phyloP scores from a whole-genome alignment of 1,140 invertebrate species.

The Varroa destructor region DNA sequence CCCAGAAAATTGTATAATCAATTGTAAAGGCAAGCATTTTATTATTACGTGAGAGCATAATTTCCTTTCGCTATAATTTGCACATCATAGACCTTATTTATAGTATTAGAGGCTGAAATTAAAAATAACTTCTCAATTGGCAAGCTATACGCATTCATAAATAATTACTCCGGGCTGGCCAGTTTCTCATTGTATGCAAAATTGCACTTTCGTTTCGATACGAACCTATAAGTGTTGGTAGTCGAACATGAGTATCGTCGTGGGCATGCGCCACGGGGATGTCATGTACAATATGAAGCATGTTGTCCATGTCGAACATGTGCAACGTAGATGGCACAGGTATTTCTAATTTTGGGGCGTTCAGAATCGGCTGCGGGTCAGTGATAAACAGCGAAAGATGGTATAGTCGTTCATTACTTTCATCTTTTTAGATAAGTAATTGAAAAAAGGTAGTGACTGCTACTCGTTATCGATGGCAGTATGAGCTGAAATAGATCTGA shows the following conservation, averaged over 20 bases:
- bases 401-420: too few species aligned
- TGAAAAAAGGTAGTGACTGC: not conserved
- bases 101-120: not conserved
- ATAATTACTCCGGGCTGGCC: not conserved
- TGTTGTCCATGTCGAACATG: conserved; percentile 7
- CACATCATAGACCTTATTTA: too few species aligned
- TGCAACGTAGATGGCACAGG: conserved; percentile 4
- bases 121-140: not conserved
- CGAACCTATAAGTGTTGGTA: conserved; percentile 18
- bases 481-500: not conserved
- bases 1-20: too few species aligned
- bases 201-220: not conserved
- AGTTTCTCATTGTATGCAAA: not conserved
- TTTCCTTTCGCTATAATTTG: too few species aligned
- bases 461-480: not conserved
- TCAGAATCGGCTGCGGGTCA: not conserved
- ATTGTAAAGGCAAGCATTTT: too few species aligned
- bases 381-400: too few species aligned
- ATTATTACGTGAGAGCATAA: too few species aligned
- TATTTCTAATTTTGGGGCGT: conserved; percentile 10
- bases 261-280: not conserved
- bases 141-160: not conserved
- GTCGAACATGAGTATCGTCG: not conserved
- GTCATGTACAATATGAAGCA: conserved; percentile 7
- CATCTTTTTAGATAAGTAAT: not conserved